Percentiles rank a stretch among this genome's conserved stretches.
These are phyloP conservation scores for Castor canadensis DNA, from an alignment of 2,113 vertebrate species.

Conservation along the genomic window DNA sequence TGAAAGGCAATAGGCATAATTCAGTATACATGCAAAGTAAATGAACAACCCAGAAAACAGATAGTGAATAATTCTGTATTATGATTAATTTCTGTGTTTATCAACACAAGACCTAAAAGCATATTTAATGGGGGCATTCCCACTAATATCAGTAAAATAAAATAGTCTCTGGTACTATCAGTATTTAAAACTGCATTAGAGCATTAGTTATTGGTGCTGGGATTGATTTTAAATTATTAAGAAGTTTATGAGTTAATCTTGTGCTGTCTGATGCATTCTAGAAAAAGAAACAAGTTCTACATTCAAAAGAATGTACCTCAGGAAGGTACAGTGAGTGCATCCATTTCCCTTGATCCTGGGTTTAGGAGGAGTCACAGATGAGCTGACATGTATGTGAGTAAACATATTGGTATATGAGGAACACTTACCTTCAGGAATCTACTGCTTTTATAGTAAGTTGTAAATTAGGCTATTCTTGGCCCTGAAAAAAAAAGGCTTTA, in stretches of 20 bases:
- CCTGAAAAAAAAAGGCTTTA: not conserved
- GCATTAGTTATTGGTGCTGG: not conserved
- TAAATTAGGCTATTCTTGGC: not conserved
- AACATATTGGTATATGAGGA: not conserved
- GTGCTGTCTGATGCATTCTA: not conserved
- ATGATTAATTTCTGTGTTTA: not conserved
- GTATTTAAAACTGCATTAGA: not conserved
- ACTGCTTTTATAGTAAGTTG: not conserved
- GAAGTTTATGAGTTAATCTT: not conserved
- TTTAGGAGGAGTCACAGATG: too few relatives aligned
- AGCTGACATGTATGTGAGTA: accelerated
- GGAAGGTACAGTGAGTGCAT: too few relatives aligned
- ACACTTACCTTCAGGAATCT: not conserved
- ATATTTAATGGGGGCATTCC: not conserved
- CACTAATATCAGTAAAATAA: not conserved
- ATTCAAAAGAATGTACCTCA: not conserved
- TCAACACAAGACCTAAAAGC: not conserved
- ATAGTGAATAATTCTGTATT: not conserved
- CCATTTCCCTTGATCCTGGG: accelerated
- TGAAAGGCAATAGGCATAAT: not conserved
- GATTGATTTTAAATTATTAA: not conserved
- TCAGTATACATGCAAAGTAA: not conserved
- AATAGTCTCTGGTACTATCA: not conserved
- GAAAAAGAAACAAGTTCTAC: not conserved
- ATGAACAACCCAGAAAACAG: slow-evolving; percentile 1